Evolutionary conservation across 2,797 vertebrate species (phyloP), one percentile per base, ranked within the genome.

Genomic region (Gymnothorax reevesii): DNA sequence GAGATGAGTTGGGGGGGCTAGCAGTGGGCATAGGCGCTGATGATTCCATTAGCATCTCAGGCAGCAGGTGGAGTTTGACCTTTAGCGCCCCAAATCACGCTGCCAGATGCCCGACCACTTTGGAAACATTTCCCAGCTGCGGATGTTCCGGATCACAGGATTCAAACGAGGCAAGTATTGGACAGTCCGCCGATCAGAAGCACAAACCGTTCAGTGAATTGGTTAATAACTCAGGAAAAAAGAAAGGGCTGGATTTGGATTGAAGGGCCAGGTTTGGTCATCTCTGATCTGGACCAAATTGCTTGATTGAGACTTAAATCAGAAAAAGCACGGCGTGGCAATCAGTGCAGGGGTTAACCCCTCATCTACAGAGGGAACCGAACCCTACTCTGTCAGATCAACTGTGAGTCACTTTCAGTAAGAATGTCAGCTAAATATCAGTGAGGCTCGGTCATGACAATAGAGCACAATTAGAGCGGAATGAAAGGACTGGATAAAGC

Each of bases 31-130:
- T 33, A 49, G 42, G 54, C n/a, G 15, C 49, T 8, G 54, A 79
- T 15, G 75, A 79, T 10, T 2, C 2, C 52, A 80, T 80, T 80
- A 54, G 77, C 77, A 80, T 80, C n/a, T 54, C 54, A 80, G n/a
- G 49, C 77, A 80, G 77, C 77, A 55, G 77, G 77, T n/a, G 77
- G 77, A 49, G 17, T 54, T 10, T 49, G 55, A 80, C 77, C 77
- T 55, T 22, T 22, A 2, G 77, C 77, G 22, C 49, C 77, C 33
- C 77, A 52, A 80, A 20, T 80, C 77, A 54, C n/a, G 54, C 2
- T 33, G 49, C 52, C 7, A 17, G n/a, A 49, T 7, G 13, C 49
- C 9, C 7, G 13, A 5, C 75, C 27, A 4, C 4, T 42, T 42
- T 42, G 33, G 33, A 15, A 54, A 15, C 60, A 6, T 15, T 9